These are phyloP conservation scores for Macrochelys suwanniensis DNA, from an alignment of 2,797 vertebrate species.

Conservation along the genomic window DNA sequence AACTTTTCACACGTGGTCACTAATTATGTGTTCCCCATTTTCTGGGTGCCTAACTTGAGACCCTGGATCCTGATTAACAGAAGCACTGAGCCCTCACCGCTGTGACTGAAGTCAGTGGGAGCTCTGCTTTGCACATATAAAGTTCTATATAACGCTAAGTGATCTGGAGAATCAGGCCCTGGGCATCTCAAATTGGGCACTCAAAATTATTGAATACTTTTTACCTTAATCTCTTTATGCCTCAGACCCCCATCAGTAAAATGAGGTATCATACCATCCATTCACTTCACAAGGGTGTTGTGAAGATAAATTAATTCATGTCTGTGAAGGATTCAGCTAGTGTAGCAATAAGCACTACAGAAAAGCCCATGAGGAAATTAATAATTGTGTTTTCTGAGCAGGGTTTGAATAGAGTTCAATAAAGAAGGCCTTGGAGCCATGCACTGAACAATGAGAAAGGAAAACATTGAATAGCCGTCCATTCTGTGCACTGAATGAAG, in stretches of 20 bases:
- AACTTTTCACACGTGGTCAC: neutral
- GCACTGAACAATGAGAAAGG: neutral
- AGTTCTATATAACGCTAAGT: no score
- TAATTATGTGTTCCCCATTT: neutral
- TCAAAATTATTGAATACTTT: neutral
- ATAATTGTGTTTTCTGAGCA: neutral
- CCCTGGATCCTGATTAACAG: neutral
- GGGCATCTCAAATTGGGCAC: no score
- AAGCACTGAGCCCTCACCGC: neutral
- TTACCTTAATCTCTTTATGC: neutral
- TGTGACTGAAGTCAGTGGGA: no score
- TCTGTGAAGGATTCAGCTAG: neutral
- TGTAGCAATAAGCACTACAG: neutral
- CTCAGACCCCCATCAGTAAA: neutral
- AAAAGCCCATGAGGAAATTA: neutral
- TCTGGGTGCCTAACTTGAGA: neutral
- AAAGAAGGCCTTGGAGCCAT: neutral
- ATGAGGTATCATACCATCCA: neutral
- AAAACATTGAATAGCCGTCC: neutral
- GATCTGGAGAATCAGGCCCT: no score
- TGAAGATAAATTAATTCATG: neutral
- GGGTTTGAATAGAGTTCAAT: neutral
- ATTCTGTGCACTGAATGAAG: neutral
- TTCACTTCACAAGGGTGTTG: neutral
- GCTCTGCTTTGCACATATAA: no score